Percentiles rank a stretch among this genome's conserved stretches.
Evolutionary conservation across 2,113 vertebrate species (phyloP).

Genomic region (Lepidothrix coronata): DNA sequence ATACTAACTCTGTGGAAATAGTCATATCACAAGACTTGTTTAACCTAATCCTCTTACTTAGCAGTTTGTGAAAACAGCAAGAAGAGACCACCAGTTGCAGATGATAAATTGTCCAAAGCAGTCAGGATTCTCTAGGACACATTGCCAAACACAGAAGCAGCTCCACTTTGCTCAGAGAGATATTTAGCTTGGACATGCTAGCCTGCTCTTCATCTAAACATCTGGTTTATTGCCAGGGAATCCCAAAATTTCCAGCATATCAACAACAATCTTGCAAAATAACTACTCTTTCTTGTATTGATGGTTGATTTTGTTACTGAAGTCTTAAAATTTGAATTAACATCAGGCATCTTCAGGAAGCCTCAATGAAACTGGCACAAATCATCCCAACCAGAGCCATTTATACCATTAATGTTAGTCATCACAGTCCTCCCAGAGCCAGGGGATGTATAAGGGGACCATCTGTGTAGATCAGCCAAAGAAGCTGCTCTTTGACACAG

Average conservation of each 20-base stretch:
- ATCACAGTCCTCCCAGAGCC: not conserved
- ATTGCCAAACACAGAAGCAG: not conserved
- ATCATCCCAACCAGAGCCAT: not conserved
- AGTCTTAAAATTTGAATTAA: not conserved
- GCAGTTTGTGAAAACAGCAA: not conserved
- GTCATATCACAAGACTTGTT: not conserved
- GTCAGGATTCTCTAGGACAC: not conserved
- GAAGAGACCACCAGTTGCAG: not conserved
- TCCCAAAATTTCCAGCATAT: not conserved
- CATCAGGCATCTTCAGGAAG: not conserved
- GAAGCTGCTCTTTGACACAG: not conserved
- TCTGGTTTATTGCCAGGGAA: not conserved
- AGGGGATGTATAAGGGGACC: accelerated
- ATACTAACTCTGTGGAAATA: not conserved
- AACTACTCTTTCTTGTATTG: not conserved
- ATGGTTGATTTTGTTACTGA: not conserved
- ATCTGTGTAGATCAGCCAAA: not conserved
- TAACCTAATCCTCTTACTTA: not conserved
- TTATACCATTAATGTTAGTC: not conserved
- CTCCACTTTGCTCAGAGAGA: not conserved
- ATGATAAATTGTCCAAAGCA: not conserved
- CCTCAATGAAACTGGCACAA: not conserved
- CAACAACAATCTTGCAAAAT: not conserved
- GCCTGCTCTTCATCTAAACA: not conserved
- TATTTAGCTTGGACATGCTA: not conserved